Percentiles rank a stretch among this genome's conserved stretches.
These are phyloP conservation scores for Aurelia aurita complex sp. Pacific DNA, from an alignment of 30 jellyfish, hydroid and myxozoan species.

Conservation along the genomic window DNA sequence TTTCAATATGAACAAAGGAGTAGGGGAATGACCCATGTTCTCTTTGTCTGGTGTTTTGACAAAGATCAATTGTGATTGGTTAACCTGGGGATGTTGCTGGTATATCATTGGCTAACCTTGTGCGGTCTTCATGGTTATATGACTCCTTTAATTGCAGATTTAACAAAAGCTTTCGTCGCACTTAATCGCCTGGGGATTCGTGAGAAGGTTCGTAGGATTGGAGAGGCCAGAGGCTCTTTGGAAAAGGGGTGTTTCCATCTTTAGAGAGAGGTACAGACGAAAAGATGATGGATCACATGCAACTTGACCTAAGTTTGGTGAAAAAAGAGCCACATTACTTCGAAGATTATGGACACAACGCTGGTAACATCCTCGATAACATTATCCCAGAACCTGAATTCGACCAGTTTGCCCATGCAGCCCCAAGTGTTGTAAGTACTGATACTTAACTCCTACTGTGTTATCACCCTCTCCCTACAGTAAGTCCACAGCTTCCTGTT, in stretches of 20 bases:
- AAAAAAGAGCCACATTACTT: constrained; percentile 79
- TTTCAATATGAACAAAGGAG: background rate
- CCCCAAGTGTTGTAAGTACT: constrained; percentile 66
- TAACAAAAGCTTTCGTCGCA: constrained; percentile 28
- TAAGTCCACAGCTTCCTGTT: too few species aligned
- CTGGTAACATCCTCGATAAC: constrained; percentile 90
- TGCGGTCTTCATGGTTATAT: constrained; percentile 43
- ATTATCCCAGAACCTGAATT: constrained; percentile 86
- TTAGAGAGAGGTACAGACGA: background rate
- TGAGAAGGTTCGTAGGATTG: constrained; percentile 19
- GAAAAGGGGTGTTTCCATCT: constrained; percentile 59
- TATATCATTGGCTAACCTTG: constrained; percentile 34
- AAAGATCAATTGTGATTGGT: constrained; percentile 27
- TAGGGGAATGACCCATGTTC: constrained; percentile 53
- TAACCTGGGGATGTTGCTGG: constrained; percentile 26
- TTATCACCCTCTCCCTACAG: too few species aligned
- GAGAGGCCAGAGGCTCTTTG: constrained; percentile 2
- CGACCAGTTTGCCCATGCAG: constrained; percentile 82
- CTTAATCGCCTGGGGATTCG: constrained; percentile 62
- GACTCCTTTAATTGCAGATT: constrained; percentile 19
- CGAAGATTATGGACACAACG: constrained; percentile 90
- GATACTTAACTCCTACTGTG: too few species aligned
- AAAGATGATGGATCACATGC: constrained; percentile 74
- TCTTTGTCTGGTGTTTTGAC: constrained; percentile 30
- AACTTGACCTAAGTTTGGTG: constrained; percentile 81